phyloP scores from a whole-genome alignment of 2,888 invertebrate genomes.

The Seira ritae region DNA sequence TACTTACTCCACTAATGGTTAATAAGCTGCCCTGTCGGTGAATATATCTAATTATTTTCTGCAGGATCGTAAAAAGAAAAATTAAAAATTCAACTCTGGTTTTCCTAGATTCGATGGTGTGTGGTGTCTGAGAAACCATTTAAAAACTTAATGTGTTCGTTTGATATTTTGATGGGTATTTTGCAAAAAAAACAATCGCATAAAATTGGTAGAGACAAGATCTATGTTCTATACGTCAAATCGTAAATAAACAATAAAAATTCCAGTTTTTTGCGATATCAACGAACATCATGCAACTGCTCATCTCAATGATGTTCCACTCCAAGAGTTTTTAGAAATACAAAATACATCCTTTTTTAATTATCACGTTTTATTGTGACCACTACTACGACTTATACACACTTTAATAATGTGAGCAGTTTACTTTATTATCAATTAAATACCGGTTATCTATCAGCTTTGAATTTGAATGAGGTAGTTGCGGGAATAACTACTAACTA shows the following conservation, averaged over 20 bases:
- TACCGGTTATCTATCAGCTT: not conserved
- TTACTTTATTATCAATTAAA: not conserved
- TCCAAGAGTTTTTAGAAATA: no score
- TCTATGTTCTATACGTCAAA: not conserved
- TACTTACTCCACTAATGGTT: no score
- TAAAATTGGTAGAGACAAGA: no score
- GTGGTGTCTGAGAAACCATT: not conserved
- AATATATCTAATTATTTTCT: not conserved
- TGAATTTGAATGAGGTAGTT: no score
- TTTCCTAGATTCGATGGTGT: no score
- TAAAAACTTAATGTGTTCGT: not conserved
- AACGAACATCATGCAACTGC: no score
- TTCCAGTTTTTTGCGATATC: constrained; percentile 60
- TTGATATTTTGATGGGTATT: not conserved
- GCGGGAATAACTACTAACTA: not conserved
- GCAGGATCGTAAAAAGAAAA: not conserved
- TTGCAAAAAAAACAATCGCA: no score
- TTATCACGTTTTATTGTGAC: not conserved
- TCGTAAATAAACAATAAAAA: constrained; percentile 43
- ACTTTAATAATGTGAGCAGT: not conserved
- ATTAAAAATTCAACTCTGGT: no score
- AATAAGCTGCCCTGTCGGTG: not conserved
- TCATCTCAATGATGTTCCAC: no score
- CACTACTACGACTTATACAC: not conserved
- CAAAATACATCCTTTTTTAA: not conserved